Conservation (phyloP, 2,888 invertebrate genomes). For the Psylliodes chrysocephalus region DNA sequence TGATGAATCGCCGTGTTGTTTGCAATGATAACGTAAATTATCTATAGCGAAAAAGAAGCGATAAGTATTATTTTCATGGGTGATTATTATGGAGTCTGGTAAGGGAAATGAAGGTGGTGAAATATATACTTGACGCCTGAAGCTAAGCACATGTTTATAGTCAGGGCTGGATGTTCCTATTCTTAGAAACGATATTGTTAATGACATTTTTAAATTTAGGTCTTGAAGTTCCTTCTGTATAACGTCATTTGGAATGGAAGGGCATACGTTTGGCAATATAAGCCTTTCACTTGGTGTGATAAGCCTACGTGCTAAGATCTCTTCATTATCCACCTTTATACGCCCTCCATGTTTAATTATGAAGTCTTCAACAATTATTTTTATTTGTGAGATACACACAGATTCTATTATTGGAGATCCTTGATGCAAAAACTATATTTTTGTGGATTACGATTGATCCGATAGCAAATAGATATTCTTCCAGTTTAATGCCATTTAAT, state of each 20-base stretch:
- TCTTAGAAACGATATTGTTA: background rate
- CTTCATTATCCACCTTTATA: background rate
- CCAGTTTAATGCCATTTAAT: no score
- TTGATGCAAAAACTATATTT: constrained; percentile 1
- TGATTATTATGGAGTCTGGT: no score
- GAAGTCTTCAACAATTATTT: constrained; percentile 5
- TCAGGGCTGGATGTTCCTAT: constrained; percentile 5
- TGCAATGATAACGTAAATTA: no score
- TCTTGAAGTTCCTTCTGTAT: constrained; percentile 2
- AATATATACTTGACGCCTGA: constrained; percentile 44
- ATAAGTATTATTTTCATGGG: no score
- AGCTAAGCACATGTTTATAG: constrained; percentile 31
- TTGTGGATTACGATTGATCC: constrained; percentile 2
- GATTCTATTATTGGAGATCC: constrained; percentile 7
- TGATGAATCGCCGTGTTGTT: no score
- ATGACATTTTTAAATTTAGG: no score
- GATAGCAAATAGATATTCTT: constrained; percentile 5
- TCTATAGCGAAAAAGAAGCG: no score
- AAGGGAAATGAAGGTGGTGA: constrained; percentile 13
- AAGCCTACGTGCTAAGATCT: background rate
- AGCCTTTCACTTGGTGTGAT: constrained; percentile 11
- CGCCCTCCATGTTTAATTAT: background rate
- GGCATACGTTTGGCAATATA: constrained; percentile 5
- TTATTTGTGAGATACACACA: background rate
- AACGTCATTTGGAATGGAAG: constrained; percentile 19